Evolutionary conservation across 1,140 invertebrate species (phyloP).

Genomic region (Myzus persicae): DNA sequence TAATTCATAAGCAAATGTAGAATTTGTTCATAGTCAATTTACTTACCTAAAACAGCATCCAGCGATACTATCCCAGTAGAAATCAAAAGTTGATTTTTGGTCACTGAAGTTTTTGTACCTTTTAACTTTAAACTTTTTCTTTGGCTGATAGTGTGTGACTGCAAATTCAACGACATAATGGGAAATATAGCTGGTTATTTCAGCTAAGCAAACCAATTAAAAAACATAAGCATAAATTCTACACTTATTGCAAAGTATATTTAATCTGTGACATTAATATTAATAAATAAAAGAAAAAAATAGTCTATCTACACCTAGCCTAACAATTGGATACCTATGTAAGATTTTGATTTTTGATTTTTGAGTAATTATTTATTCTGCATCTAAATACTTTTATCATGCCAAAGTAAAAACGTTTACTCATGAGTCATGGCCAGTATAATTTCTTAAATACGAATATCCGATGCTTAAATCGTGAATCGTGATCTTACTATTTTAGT

Average conservation of each 20-base stretch:
- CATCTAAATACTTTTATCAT: too few relatives aligned
- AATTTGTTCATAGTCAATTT: neutral
- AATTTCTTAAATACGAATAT: too few relatives aligned
- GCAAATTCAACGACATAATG: constrained; percentile 30
- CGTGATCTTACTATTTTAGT: too few relatives aligned
- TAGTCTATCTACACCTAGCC: too few relatives aligned
- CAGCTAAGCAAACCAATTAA: neutral
- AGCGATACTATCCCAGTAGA: constrained; percentile 23
- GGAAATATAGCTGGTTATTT: neutral
- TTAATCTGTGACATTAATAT: neutral
- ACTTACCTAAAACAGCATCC: constrained; percentile 31
- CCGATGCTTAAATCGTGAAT: too few relatives aligned
- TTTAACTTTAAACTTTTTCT: constrained; percentile 51
- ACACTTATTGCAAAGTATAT: neutral
- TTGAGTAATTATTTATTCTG: too few relatives aligned
- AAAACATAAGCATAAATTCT: neutral
- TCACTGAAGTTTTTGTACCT: constrained; percentile 48
- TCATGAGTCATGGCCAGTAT: too few relatives aligned
- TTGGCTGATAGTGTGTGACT: constrained; percentile 43
- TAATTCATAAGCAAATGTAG: neutral
- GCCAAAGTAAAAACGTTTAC: too few relatives aligned
- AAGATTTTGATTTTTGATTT: too few relatives aligned
- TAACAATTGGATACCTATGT: too few relatives aligned
- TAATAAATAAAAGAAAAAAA: neutral
- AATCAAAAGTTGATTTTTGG: constrained; percentile 54